Base-by-base conservation (phyloP, 2,797 vertebrate species). In the Micrastur ruficollis region DNA sequence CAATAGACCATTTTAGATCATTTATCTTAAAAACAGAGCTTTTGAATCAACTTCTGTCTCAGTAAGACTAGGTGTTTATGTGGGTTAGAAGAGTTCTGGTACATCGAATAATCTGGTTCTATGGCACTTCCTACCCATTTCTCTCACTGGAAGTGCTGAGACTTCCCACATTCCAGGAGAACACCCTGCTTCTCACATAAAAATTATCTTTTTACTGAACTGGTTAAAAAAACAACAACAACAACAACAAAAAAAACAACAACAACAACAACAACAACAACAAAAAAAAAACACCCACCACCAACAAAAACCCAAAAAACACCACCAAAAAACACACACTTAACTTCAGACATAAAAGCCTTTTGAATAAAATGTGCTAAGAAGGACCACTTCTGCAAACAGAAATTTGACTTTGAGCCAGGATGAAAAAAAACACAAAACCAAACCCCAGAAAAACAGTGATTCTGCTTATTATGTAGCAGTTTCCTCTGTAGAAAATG, bases 121-220 rank as follows among this genome's bases (percentile, higher is more conserved):
- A 2, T 26, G 53, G 34, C 27, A 18, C 58, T 78, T 62, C 31
- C 26, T 63, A 61, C 26, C 34, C 10, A 26, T 40, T 50, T 44
- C 40, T 79, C 16, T 36, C n/a, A 14, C 22, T 73, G 27, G n/a
- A 68, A 47, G 11, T 38, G 16, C 36, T 71, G 65, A 75, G 36
- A 11, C 12, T 58, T 72, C 16, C 14, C 9, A 8, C 0, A 0
- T 55, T 65, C 26, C 23, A 25, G 62, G 47, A 52, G 17, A 71
- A 40, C 0, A 1, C 22, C 8, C 10, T 25, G 6, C n/a, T 66
- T 71, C 34, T 70, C 7, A 5, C 5, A 6, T 32, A 27, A 32
- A 2, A 4, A 12, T 58, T 73, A n/a, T 74, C 38, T 16, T 55
- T 78, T 72, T 50, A n/a, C 21, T 50, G 50, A 34, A 49, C 47